Base-by-base conservation (phyloP, 2,797 vertebrate genomes). In the Danio aesculapii region DNA sequence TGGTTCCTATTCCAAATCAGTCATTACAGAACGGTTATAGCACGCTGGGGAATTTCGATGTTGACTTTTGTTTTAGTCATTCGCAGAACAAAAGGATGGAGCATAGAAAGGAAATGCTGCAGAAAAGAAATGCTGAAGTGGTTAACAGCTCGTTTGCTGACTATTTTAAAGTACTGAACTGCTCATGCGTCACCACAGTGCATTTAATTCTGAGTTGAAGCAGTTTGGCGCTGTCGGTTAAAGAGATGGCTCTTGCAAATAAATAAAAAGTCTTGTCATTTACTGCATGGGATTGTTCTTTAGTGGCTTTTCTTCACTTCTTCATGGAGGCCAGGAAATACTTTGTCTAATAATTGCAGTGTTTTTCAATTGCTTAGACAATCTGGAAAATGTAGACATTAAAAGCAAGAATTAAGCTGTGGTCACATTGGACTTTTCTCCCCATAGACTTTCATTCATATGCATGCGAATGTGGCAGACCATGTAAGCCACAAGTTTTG, bases 11-110 rank as follows among this genome's bases (percentile, higher is more conserved):
- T 70, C 52, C 64, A 46, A 52, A 79, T 72, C 84, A 81, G 85
- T 87, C 84, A 81, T 85, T 81, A 81, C 75, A 71, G 66, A 69
- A 39, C 10, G 71, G 64, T 78, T 77, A 81, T 81, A 72, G 61
- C 74, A 82, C 13, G 50, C 41, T 1, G 16, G 64, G 81, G 63
- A 39, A 55, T 63, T 63, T 68, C 19, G 4, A 30, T n/a, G 61
- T 21, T 39, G 71, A 71, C 79, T 79, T 75, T 67, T 63, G 55
- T 63, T 49, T 58, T 68, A 77, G 57, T 61, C 46, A 9, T 53
- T 64, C 41, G 21, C 10, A 64, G 59, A 64, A 63, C 17, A 79
- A 44, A 30, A 72, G 17, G 9, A 2, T 46, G 17, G 6, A n/a
- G 44, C 41, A 55, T n/a, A 71, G 53, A 39, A 8, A 72, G 41